Evolutionary conservation across 2,888 invertebrate species (phyloP).

Genomic region (Euplagia quadripunctaria): DNA sequence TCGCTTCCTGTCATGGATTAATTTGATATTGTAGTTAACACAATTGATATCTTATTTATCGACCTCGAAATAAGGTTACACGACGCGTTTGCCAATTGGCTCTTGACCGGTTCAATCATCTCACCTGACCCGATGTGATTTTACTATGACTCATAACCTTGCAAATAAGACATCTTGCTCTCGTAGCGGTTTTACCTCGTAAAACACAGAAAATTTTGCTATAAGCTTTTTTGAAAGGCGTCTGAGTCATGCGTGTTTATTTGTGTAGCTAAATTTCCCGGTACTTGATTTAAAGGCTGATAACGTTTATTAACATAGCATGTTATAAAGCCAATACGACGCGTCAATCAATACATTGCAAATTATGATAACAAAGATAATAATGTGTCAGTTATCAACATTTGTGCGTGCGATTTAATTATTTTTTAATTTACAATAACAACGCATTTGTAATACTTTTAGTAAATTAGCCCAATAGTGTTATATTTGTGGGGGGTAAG

Average conservation of each 20-base stretch:
- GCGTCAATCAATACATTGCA: slow-evolving; percentile 14
- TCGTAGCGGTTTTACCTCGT: slow-evolving; percentile 13
- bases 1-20: not conserved
- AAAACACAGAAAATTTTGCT: not conserved
- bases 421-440: not conserved
- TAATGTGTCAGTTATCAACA: slow-evolving; percentile 1
- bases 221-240: not conserved
- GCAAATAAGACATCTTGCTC: slow-evolving; percentile 8
- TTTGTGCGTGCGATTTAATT: not conserved
- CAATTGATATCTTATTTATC: slow-evolving; percentile 13
- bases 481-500: not conserved
- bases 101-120: slow-evolving; percentile 17
- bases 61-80: slow-evolving; percentile 29
- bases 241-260: slow-evolving; percentile 20
- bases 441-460: not conserved
- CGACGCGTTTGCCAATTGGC: slow-evolving; percentile 8
- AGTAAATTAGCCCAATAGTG: not conserved
- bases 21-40: slow-evolving; percentile 4
- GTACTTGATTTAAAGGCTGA: slow-evolving; percentile 1
- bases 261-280: slow-evolving; percentile 8
- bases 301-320: not conserved
- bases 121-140: slow-evolving; percentile 27
- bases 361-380: slow-evolving; percentile 22
- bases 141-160: slow-evolving; percentile 21
- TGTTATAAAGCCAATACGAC: not conserved